Conservation (phyloP, 2,113 vertebrate genomes). For the Chaenogobius annularis region DNA sequence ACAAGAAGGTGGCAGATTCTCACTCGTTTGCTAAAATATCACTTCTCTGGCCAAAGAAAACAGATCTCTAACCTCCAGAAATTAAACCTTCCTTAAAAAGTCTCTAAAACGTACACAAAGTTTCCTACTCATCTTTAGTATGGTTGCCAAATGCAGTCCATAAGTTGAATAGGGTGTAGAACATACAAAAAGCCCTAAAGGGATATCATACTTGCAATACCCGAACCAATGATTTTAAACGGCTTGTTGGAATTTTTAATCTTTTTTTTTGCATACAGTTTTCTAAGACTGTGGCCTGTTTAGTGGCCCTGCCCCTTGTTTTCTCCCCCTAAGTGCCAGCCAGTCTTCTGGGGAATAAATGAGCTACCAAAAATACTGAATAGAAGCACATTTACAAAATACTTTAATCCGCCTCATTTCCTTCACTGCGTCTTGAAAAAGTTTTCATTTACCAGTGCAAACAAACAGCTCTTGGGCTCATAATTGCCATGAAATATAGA, state of each 20-base stretch:
- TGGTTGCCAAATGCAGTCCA: too few relatives aligned
- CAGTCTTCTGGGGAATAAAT: background rate
- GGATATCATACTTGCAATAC: background rate
- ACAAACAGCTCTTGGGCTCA: slow-evolving; percentile 57
- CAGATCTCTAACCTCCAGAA: too few relatives aligned
- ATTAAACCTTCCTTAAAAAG: too few relatives aligned
- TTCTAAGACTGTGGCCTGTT: background rate
- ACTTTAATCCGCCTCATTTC: slow-evolving; percentile 48
- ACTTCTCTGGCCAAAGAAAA: too few relatives aligned
- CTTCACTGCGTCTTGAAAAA: slow-evolving; percentile 32
- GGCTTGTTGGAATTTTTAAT: background rate
- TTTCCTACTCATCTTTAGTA: too few relatives aligned
- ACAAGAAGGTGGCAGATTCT: too few relatives aligned
- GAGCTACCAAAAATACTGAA: background rate
- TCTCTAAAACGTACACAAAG: too few relatives aligned
- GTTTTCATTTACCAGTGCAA: slow-evolving; percentile 51
- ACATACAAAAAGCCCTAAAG: background rate
- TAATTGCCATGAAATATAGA: slow-evolving; percentile 67
- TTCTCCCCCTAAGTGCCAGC: background rate
- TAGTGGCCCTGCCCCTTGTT: background rate
- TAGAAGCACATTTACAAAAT: slow-evolving; percentile 5
- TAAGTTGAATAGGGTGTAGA: too few relatives aligned
- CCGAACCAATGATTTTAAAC: background rate
- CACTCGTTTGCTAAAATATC: too few relatives aligned
- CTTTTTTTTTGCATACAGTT: background rate